phyloP scores from a whole-genome alignment of 1,140 invertebrate genomes.

The Hyles euphorbiae region DNA sequence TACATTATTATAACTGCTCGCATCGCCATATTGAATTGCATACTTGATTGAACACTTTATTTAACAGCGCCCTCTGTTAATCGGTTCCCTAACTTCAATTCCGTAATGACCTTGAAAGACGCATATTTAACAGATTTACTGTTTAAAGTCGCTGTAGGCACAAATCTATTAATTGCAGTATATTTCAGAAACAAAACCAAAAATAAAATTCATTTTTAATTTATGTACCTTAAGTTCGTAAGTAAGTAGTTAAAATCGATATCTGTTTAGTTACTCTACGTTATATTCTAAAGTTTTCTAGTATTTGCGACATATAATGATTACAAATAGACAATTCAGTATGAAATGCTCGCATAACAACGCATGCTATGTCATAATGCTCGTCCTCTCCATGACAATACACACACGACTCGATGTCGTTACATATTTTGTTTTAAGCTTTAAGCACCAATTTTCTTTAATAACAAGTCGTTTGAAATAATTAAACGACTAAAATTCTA shows the following conservation, averaged over 20 bases:
- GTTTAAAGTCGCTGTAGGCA: too few relatives aligned
- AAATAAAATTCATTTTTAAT: too few relatives aligned
- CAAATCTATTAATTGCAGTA: too few relatives aligned
- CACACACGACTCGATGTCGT: slow-evolving; percentile 51
- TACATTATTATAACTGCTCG: slow-evolving; percentile 72
- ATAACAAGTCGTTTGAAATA: slow-evolving; percentile 76
- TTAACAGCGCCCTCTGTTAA: not conserved
- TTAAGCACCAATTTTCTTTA: slow-evolving; percentile 75
- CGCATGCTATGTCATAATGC: slow-evolving; percentile 72
- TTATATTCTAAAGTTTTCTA: too few relatives aligned
- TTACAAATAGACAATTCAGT: slow-evolving; percentile 41
- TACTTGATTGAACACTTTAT: slow-evolving; percentile 12
- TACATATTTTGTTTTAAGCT: slow-evolving; percentile 70
- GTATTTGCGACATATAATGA: slow-evolving; percentile 3
- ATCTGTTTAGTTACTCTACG: too few relatives aligned
- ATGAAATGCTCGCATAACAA: slow-evolving; percentile 60
- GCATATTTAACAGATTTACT: too few relatives aligned
- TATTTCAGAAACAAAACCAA: too few relatives aligned
- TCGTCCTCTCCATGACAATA: slow-evolving; percentile 65
- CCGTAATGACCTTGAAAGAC: too few relatives aligned
- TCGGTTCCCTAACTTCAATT: too few relatives aligned
- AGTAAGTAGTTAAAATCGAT: too few relatives aligned
- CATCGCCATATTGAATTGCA: slow-evolving; percentile 41
- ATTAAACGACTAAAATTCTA: slow-evolving; percentile 75
- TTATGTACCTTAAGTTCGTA: too few relatives aligned